Evolutionary conservation across 2,888 invertebrate species (phyloP), one percentile per base, ranked within the genome.

Genomic region (Omphaloscelis lunosa): DNA sequence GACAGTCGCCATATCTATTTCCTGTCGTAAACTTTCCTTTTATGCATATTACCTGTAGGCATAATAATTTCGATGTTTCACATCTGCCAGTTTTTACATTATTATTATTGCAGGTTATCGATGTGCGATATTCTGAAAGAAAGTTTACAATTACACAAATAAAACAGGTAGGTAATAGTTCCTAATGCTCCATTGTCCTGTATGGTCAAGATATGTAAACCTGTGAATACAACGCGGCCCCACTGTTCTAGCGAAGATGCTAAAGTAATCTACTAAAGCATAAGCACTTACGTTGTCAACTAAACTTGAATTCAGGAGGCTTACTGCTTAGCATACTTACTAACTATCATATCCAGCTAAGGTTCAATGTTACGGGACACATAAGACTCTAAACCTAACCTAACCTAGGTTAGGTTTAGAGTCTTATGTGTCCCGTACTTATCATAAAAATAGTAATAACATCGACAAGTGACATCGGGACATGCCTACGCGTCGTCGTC

Each of bases 71-170:
- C n/a, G n/a, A n/a, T n/a, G n/a, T n/a, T n/a, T n/a, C n/a, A n/a
- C n/a, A n/a, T n/a, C n/a, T n/a, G n/a, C n/a, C n/a, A n/a, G n/a
- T n/a, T n/a, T n/a, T n/a, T n/a, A n/a, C n/a, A n/a, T n/a, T n/a
- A n/a, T n/a, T n/a, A n/a, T n/a, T n/a, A n/a, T n/a, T 41, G n/a
- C 15, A 23, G 59, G 61, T 86, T 11, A 81, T 89, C 84, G 85
- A 87, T 63, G 27, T 51, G 2, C 2, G 6, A 7, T 23, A 34
- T 23, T 27, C 20, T 9, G 8, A 41, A 29, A 20, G 17, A 39
- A 53, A 72, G 7, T 39, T 39, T 23, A 23, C 9, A 51, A 23
- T 51, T 11, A 17, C 17, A 45, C 23, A 45, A 23, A 70, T 41
- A 8, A 65, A 17, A 20, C 20, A 2, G 2, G 27, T 15, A 2